These are phyloP conservation scores for Apis cerana DNA, from an alignment of 1,140 invertebrate genomes.

Conservation along the genomic window DNA sequence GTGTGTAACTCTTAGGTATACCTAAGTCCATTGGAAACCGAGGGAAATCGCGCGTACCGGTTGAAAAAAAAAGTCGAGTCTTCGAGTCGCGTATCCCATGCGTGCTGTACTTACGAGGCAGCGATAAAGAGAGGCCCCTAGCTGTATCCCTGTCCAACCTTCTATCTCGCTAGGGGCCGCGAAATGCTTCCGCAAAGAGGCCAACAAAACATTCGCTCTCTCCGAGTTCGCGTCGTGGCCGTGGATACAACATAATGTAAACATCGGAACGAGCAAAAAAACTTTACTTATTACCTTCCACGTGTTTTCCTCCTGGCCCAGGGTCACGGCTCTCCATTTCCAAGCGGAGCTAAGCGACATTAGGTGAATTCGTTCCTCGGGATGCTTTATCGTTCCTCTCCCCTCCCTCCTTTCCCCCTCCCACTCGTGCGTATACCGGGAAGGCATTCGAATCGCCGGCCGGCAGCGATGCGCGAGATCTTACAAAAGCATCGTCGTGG, in stretches of 20 bases:
- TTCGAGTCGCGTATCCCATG: conserved; percentile 47
- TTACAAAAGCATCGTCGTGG: conserved; percentile 25
- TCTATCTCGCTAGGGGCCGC: conserved; percentile 13
- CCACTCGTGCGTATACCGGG: no score
- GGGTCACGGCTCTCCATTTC: neutral
- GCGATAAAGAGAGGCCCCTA: conserved; percentile 52
- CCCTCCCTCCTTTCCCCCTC: no score
- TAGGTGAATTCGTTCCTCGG: conserved; percentile 24
- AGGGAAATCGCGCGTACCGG: conserved; percentile 53
- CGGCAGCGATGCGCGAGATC: conserved; percentile 19
- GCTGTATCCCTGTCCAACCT: neutral
- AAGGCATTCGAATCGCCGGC: neutral
- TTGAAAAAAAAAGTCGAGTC: conserved; percentile 31
- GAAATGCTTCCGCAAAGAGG: conserved; percentile 54
- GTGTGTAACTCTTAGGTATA: neutral
- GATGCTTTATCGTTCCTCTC: neutral
- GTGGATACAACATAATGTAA: conserved; percentile 51
- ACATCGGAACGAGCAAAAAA: conserved; percentile 56
- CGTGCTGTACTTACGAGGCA: conserved; percentile 25
- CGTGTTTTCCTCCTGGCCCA: neutral
- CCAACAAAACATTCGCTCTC: conserved; percentile 46
- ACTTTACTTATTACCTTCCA: conserved; percentile 38
- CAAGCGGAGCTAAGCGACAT: conserved; percentile 8
- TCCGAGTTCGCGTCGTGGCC: conserved; percentile 6
- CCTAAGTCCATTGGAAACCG: conserved; percentile 50